These are phyloP conservation scores for Semnopithecus entellus DNA, from an alignment of 2,113 vertebrate species.

Conservation along the genomic window DNA sequence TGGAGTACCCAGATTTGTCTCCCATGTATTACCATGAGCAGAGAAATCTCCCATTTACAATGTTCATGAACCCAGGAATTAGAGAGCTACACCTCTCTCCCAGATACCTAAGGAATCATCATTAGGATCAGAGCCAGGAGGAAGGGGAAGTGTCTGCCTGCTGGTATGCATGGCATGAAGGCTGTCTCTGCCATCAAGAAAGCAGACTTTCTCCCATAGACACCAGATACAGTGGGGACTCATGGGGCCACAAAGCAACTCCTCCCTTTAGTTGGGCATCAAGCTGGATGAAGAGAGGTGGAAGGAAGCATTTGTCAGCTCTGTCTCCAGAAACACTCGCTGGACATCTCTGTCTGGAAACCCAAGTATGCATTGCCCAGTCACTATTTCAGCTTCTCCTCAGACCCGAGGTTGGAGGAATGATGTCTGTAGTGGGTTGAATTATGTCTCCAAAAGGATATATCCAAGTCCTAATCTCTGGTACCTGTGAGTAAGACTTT, in stretches of 20 bases:
- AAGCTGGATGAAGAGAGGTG: background rate
- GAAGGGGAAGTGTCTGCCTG: background rate
- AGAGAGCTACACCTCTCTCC: background rate
- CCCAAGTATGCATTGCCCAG: background rate
- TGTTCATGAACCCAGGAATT: background rate
- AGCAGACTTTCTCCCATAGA: background rate
- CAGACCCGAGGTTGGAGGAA: background rate
- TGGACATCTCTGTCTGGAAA: background rate
- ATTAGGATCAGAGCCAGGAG: background rate
- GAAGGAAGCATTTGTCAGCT: background rate
- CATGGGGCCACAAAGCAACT: background rate
- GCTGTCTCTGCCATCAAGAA: background rate
- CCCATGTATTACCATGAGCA: background rate
- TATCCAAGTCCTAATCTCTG: background rate
- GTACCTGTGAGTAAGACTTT: background rate
- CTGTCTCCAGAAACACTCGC: background rate
- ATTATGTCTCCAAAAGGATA: background rate
- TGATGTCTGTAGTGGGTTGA: background rate
- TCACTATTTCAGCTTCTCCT: background rate
- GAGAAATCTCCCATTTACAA: background rate
- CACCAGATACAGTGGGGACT: background rate
- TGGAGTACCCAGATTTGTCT: background rate
- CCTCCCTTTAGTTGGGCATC: background rate
- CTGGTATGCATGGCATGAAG: background rate
- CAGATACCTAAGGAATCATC: background rate